Base-by-base conservation (phyloP, 2,797 vertebrate species). In the Enteromius viviparus region DNA sequence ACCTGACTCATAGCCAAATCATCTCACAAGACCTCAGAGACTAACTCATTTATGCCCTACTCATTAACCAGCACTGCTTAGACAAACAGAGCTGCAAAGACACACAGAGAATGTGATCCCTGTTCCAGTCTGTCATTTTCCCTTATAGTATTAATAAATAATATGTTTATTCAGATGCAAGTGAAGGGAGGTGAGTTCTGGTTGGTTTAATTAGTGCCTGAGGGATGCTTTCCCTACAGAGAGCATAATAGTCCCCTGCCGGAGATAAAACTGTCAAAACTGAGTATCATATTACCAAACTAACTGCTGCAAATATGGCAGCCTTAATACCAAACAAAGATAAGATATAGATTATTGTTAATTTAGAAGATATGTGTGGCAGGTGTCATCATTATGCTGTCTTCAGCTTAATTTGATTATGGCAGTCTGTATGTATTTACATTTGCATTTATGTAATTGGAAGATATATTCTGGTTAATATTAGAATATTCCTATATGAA, bases 1-100 rank as follows among this genome's bases (percentile, higher is more conserved):
- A 15, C 15, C 34, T 82, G 71, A 82, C 47, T 82, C 60, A 76
- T 47, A 17, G 71, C 62, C 80, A 82, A 76, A 29, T 82, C 62
- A 76, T 76, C 60, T 76, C 47, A 78, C 60, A 75, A 60, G 75
- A 62, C 40, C 58, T 77, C 76, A 32, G 58, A 62, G n/a, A 66
- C 60, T 55, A 32, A 82, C 47, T 82, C 32, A 55, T 82, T 53
- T 53, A 65, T 26, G 51, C 37, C 53, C 6, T 37, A 76, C 23
- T 68, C 32, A 45, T 60, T 58, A 62, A 60, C 2, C 29, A 53
- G 17, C 11, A 70, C 23, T 58, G 17, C 51, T 49, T 72, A 34
- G 51, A 45, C 65, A 66, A 66, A 66, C 47, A 65, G 60, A 40
- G 45, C n/a, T 34, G 42, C 32, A 42, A 53, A 34, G 70, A 66